A percentile compares a stretch with the other conserved stretches of the same genome.
These are phyloP conservation scores for Drosophila ironensis DNA, from an alignment of 1,140 invertebrate genomes.

Conservation along the genomic window DNA sequence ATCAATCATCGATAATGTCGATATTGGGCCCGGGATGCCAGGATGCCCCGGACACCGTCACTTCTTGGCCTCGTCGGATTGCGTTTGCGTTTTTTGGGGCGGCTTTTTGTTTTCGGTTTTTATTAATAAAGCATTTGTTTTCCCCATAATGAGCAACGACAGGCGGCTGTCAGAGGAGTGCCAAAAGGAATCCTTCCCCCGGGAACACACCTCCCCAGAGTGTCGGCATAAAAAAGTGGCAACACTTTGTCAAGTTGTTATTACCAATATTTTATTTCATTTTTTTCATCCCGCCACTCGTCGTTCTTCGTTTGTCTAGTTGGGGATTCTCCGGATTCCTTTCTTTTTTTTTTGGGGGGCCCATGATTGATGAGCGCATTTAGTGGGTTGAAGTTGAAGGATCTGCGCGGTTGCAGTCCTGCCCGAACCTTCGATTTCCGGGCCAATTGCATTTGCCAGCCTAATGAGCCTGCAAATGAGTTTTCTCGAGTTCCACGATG, in stretches of 20 bases:
- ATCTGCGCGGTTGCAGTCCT: not conserved
- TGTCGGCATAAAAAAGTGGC: slow-evolving; percentile 46
- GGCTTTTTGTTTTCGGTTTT: slow-evolving; percentile 29
- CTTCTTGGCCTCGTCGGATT: slow-evolving; percentile 56
- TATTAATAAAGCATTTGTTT: slow-evolving; percentile 80
- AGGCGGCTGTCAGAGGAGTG: slow-evolving; percentile 64
- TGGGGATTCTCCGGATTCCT: slow-evolving; percentile 6
- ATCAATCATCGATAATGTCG: slow-evolving; percentile 78
- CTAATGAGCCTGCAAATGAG: slow-evolving; percentile 59
- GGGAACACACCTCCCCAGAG: slow-evolving; percentile 14
- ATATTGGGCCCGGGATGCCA: slow-evolving; percentile 19
- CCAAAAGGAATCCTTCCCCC: slow-evolving; percentile 45
- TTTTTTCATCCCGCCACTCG: not conserved
- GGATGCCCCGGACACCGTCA: slow-evolving; percentile 22
- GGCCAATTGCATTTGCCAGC: slow-evolving; percentile 30
- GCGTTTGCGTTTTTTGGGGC: not conserved
- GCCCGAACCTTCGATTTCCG: not conserved
- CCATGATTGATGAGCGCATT: slow-evolving; percentile 57
- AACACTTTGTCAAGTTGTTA: slow-evolving; percentile 76
- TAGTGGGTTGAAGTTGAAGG: not conserved
- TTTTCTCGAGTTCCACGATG: slow-evolving; percentile 9
- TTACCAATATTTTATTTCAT: slow-evolving; percentile 66
- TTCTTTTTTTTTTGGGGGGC: too few species aligned
- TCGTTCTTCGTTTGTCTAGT: slow-evolving; percentile 14
- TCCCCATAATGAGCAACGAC: slow-evolving; percentile 73